phyloP scores from a whole-genome alignment of 2,113 vertebrate species.

The Furnarius figulus region DNA sequence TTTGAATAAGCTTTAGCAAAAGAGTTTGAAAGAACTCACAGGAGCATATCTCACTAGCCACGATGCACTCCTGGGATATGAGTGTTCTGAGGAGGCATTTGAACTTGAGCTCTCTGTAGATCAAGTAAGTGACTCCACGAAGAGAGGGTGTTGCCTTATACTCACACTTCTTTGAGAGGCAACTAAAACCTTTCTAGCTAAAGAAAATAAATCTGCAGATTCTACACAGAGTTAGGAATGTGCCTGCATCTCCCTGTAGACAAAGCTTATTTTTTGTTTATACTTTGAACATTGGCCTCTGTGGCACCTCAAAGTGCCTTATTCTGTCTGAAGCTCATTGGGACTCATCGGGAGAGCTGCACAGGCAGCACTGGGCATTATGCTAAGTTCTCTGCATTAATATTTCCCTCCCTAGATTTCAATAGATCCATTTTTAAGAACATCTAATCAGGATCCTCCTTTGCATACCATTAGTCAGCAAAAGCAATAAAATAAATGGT shows the following conservation, averaged over 20 bases:
- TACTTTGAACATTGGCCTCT: not conserved
- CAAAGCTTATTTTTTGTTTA: not conserved
- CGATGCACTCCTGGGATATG: not conserved
- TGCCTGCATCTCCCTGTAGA: not conserved
- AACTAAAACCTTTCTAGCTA: not conserved
- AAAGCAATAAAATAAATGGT: not conserved
- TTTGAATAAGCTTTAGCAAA: not conserved
- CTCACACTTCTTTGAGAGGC: not conserved
- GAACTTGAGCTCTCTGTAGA: not conserved
- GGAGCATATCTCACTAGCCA: not conserved
- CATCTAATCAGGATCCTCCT: not conserved
- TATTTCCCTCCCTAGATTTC: not conserved
- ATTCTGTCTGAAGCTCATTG: not conserved
- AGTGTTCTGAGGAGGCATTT: not conserved
- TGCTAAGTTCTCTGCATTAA: not conserved
- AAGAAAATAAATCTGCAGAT: not conserved
- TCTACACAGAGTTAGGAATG: not conserved
- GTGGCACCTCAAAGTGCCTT: not conserved
- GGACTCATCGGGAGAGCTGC: not conserved
- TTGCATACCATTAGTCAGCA: not conserved
- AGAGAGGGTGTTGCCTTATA: not conserved
- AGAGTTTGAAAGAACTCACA: not conserved
- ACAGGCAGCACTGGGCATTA: not conserved
- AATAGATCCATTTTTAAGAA: not conserved
- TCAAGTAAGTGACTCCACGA: not conserved